Base-by-base conservation (phyloP, 92 coral and sea anemone species). In the Parazoanthus swiftii region DNA sequence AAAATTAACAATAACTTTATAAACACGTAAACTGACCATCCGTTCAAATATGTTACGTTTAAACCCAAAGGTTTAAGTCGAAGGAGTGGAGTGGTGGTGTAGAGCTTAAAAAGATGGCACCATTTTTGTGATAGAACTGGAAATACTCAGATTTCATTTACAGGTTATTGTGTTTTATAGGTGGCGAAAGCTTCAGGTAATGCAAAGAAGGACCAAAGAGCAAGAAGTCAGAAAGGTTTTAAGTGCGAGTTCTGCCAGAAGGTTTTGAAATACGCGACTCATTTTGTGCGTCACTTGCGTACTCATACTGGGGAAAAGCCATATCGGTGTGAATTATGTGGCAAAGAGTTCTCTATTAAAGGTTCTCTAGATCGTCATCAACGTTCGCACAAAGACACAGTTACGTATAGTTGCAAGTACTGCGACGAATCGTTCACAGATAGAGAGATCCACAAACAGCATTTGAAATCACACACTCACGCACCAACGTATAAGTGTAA, bases 301-400 rank as follows among this genome's bases (percentile, higher is more conserved):
- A 76, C 48, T 3, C 80, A 76, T 39, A 76, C 80, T 5, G 80
- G 80, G 3, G 80, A 76, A 18, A 76, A 76, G 16, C 80, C 80
- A 20, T 76, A 37, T 39, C 80, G 15, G 54, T 76, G 80, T 44
- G 80, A 76, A 76, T 18, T 38, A 76, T 76, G 80, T 76, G 80
- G 80, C 80, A 76, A 8, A 5, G 43, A 39, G 13, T 76, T 76
- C 80, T 76, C 80, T 76, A 42, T 37, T 23, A 76, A 76, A 39
- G 80, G 80, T 0, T 76, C 80, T 76, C 80, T 76, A 38, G 80
- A 76, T 76, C 80, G 80, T 54, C 80, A 76, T 50, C 80, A 76
- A n/a, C 80, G 80, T 6, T 20, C 54, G 43, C 80, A 76, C 80
- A 76, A 76, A 44, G 51, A 44, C 8, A n/a, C 77, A 10, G 25